Evolutionary conservation across 2,797 vertebrate genomes (phyloP).

Genomic region (Decapterus maruadsi): DNA sequence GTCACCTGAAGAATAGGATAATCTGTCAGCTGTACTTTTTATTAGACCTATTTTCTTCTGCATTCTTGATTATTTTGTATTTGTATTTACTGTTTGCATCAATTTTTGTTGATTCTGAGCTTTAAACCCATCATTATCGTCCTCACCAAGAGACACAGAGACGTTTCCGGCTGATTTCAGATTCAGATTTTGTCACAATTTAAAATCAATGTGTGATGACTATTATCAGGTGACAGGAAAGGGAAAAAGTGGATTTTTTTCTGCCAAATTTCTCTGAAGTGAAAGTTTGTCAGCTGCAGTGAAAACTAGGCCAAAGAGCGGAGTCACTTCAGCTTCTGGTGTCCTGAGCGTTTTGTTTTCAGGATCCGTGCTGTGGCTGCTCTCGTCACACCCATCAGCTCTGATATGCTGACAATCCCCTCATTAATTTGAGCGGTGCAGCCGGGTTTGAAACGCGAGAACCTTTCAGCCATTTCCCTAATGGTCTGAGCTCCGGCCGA

Average conservation of each 20-base stretch:
- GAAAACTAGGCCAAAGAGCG: slow-evolving; percentile 53
- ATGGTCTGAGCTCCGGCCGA: slow-evolving; percentile 59
- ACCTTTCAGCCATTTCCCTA: slow-evolving; percentile 72
- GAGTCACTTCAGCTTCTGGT: slow-evolving; percentile 10
- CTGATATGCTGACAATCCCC: slow-evolving; percentile 76
- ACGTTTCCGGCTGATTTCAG: no score
- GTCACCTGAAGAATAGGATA: no score
- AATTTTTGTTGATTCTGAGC: no score
- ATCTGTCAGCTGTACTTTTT: no score
- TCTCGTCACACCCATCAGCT: slow-evolving; percentile 78
- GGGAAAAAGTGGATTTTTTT: not conserved
- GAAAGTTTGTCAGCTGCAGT: slow-evolving; percentile 23
- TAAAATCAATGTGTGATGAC: no score
- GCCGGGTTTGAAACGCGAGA: slow-evolving; percentile 59
- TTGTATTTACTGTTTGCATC: no score
- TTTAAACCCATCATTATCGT: no score
- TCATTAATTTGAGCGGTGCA: slow-evolving; percentile 78
- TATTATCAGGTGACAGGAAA: not conserved
- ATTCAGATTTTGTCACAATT: no score
- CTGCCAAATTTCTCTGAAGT: not conserved
- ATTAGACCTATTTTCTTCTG: no score
- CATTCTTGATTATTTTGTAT: no score
- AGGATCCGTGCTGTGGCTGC: slow-evolving; percentile 56
- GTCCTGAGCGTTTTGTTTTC: slow-evolving; percentile 60
- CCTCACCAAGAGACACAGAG: no score